Evolutionary conservation across 2,113 vertebrate species (phyloP).

Genomic region (Laticauda colubrina): DNA sequence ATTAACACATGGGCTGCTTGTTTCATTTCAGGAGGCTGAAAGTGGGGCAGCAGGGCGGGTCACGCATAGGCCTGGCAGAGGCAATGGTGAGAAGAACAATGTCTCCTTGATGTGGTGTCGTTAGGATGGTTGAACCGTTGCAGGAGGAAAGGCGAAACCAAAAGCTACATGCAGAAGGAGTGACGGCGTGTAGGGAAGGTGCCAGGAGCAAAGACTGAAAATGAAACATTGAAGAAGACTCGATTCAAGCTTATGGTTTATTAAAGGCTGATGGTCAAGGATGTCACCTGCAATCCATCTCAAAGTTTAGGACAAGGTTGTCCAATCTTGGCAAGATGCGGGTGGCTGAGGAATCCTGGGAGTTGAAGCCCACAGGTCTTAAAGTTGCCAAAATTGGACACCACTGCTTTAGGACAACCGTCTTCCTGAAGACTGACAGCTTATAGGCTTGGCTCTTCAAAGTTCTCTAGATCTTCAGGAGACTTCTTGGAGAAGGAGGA

Average conservation of each 20-base stretch:
- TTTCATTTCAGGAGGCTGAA: background rate
- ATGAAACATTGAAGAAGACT: background rate
- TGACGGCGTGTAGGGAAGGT: accelerated
- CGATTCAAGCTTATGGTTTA: background rate
- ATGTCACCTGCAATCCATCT: background rate
- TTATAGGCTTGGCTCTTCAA: background rate
- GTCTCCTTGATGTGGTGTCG: background rate
- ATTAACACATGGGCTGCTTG: constrained; percentile 19
- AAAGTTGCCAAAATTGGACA: background rate
- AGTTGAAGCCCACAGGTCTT: background rate
- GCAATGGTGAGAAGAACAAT: background rate
- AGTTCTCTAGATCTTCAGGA: background rate
- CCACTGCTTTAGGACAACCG: background rate
- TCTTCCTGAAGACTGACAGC: background rate
- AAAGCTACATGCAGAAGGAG: too few species aligned
- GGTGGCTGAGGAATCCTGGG: background rate
- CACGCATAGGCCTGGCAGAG: background rate
- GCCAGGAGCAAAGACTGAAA: background rate
- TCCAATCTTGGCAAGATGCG: background rate
- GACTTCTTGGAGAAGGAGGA: background rate
- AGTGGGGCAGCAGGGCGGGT: too few species aligned
- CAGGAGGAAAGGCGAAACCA: background rate
- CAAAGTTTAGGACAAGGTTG: background rate
- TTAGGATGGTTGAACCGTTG: background rate
- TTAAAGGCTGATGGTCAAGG: background rate